Percentiles rank a stretch among this genome's conserved stretches.
Evolutionary conservation across 64 coral and sea anemone genomes (phyloP).

Genomic region (Dendrophyllia cribrosa): DNA sequence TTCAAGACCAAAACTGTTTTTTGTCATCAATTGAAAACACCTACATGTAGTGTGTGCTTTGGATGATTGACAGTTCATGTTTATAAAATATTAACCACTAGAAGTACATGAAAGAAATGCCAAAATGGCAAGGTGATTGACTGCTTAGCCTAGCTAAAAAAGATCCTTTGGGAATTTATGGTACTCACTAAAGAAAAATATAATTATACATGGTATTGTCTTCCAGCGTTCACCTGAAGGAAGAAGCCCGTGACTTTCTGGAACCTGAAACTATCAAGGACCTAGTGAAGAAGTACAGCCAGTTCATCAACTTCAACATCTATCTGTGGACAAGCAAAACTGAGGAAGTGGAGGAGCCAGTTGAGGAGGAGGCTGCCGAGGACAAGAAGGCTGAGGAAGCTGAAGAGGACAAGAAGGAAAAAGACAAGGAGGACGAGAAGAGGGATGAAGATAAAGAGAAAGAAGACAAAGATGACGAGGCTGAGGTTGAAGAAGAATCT

Average conservation of each 20-base stretch:
- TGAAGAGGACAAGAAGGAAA: constrained; percentile 60
- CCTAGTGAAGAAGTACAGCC: constrained; percentile 98
- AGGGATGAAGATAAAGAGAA: constrained; percentile 74
- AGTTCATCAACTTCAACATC: constrained; percentile 99
- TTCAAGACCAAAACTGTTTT: too few species aligned
- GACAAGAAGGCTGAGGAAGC: constrained; percentile 59
- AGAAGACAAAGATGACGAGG: constrained; percentile 81
- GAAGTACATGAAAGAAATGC: too few species aligned
- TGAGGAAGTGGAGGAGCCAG: constrained; percentile 91
- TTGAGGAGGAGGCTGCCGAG: constrained; percentile 86
- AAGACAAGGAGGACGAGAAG: constrained; percentile 62
- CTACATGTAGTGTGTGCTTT: too few species aligned
- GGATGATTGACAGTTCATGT: too few species aligned
- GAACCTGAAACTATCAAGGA: constrained; percentile 94
- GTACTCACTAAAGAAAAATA: too few species aligned
- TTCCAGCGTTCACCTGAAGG: constrained; percentile 92
- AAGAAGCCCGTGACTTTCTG: constrained; percentile 95
- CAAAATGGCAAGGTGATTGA: too few species aligned
- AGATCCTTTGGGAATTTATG: too few species aligned
- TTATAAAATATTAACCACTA: too few species aligned
- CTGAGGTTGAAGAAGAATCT: constrained; percentile 89
- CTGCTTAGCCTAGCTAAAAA: too few species aligned
- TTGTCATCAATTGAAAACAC: too few species aligned
- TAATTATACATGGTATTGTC: not conserved
- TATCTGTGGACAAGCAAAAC: constrained; percentile 98